phyloP scores from a whole-genome alignment of 2,888 invertebrate species.

The Drosophila falleni region DNA sequence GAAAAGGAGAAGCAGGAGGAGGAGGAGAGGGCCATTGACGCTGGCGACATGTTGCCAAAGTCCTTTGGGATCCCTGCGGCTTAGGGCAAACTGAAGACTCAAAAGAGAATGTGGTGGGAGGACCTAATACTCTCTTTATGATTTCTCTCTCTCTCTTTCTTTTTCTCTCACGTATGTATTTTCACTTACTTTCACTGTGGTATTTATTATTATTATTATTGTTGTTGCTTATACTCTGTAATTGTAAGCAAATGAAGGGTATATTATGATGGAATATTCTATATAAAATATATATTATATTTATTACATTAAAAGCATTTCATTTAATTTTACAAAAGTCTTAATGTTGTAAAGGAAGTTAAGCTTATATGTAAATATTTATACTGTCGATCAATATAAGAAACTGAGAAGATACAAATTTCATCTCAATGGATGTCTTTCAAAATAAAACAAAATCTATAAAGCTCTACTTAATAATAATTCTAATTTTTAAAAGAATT shows the following conservation, averaged over 20 bases:
- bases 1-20: not conserved
- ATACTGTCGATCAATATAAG: too few species aligned
- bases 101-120: not conserved
- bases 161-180: constrained; percentile 37
- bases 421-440: too few species aligned
- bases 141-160: too few species aligned
- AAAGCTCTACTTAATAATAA: not conserved
- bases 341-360: not conserved
- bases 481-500: not conserved
- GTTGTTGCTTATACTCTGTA: constrained; percentile 31
- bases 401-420: too few species aligned
- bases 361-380: not conserved
- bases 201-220: constrained; percentile 66
- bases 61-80: constrained; percentile 68
- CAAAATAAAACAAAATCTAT: too few species aligned
- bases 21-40: constrained; percentile 6
- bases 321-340: not conserved
- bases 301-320: not conserved
- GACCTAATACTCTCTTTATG: constrained; percentile 21
- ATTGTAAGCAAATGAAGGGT: not conserved
- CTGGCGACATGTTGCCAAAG: constrained; percentile 58
- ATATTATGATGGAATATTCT: not conserved
- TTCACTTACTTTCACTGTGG: constrained; percentile 60
- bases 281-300: not conserved
- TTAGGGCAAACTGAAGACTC: constrained; percentile 31